Percentiles rank a stretch among this genome's conserved stretches.
Evolutionary conservation across 2,113 vertebrate species (phyloP).

Genomic region (Dromiciops gliroides): DNA sequence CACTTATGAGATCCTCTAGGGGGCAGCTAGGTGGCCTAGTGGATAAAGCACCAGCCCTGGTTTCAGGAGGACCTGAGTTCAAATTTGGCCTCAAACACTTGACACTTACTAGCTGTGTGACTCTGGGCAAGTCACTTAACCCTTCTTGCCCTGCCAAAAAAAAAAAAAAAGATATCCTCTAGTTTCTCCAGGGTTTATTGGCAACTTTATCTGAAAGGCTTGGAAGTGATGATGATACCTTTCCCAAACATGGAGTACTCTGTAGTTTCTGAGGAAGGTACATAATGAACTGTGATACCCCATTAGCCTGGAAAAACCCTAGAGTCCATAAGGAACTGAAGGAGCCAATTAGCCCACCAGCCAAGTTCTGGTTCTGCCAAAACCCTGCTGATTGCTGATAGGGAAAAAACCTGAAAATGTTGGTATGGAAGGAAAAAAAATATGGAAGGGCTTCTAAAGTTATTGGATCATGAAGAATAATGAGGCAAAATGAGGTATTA

Average conservation of each 20-base stretch:
- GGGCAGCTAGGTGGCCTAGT: too few species aligned
- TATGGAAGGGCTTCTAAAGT: conserved; percentile 54
- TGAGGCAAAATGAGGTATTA: conserved; percentile 39
- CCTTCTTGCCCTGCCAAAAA: too few species aligned
- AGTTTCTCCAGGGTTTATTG: conserved; percentile 43
- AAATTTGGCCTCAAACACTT: too few species aligned
- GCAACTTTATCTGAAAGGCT: conserved; percentile 57
- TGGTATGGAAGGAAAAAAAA: conserved; percentile 38
- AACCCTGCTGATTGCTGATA: conserved; percentile 69
- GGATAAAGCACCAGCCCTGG: too few species aligned
- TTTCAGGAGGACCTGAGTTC: too few species aligned
- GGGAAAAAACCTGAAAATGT: conserved; percentile 58
- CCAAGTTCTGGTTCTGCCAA: conserved; percentile 71
- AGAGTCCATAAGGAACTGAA: conserved; percentile 67
- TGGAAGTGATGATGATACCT: conserved; percentile 32
- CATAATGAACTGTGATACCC: conserved; percentile 76
- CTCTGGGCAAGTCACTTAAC: too few species aligned
- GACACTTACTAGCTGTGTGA: too few species aligned
- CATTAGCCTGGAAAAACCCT: conserved; percentile 72
- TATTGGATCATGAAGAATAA: conserved; percentile 43
- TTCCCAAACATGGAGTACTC: conserved; percentile 63
- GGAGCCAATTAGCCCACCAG: conserved; percentile 76
- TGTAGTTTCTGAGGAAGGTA: conserved; percentile 64
- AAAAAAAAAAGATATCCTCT: too few species aligned
- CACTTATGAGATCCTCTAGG: conserved; percentile 43